Base-by-base conservation (phyloP, 2,888 invertebrate species). In the Drosophila longiperda region DNA sequence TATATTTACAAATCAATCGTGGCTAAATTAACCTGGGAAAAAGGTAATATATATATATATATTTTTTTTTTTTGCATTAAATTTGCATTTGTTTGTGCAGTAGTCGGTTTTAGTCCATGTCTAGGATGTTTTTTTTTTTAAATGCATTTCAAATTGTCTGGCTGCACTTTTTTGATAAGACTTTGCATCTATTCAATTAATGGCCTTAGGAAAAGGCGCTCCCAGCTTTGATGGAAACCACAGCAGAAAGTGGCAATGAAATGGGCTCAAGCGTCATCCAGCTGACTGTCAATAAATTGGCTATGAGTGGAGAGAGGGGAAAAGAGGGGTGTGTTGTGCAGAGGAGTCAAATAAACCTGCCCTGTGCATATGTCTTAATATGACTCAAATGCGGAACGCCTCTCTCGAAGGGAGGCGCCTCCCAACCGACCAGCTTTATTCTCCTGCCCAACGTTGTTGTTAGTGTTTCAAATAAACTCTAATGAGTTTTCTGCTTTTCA, bases 401-500 rank as follows among this genome's bases (percentile, higher is more conserved):
- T 36, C 38, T 26, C 29, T n/a, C 45, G 20, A 12, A 12, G 65
- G 65, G 52, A 50, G 29, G 12, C 54, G 33, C 8, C 54, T 26
- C 6, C 11, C 48, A 23, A n/a, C n/a, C 38, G 11, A 20, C 26
- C 17, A 23, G 61, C 33, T 61, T 17, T 20, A 15, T 53, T 40
- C 38, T 52, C 34, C 23, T 54, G 75, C 11, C 53, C 58, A 59
- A 20, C 66, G 82, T 73, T 80, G 83, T 66, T 81, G 80, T 66
- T 80, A 64, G 69, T 73, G 77, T 78, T 77, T 73, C 74, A 83
- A 90, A 86, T 89, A 88, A 90, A 90, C 87, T 90, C 90, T 89
- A 90, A 90, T 90, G 90, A 90, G 91, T 90, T 90, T 90, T 87
- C 87, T 89, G 84, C 87, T 90, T 90, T 88, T 80, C 79, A 87